Evolutionary conservation across 2,888 invertebrate genomes (phyloP).

Genomic region (Andrena fulva): DNA sequence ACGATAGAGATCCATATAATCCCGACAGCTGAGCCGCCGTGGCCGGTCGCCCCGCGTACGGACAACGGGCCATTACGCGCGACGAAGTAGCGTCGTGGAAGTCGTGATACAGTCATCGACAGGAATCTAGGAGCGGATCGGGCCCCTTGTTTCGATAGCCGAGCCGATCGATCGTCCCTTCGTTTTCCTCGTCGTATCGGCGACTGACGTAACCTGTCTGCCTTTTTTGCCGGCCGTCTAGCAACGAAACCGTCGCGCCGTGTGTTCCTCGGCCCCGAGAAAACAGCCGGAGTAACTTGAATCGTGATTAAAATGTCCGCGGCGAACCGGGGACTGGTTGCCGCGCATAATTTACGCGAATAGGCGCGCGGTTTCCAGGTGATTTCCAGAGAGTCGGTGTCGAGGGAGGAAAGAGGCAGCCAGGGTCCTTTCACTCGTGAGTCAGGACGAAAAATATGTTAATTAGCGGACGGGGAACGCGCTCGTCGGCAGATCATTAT

Average conservation of each 20-base stretch:
- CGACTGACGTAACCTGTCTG: slow-evolving; percentile 24
- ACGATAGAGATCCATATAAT: slow-evolving; percentile 18
- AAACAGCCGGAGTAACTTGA: not conserved
- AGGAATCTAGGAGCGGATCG: slow-evolving; percentile 4
- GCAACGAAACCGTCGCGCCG: not conserved
- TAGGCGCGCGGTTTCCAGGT: slow-evolving; percentile 22
- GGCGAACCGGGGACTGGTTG: not conserved
- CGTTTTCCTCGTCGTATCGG: not conserved
- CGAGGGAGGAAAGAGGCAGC: not conserved
- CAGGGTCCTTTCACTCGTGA: slow-evolving; percentile 71
- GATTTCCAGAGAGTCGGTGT: slow-evolving; percentile 22
- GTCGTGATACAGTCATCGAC: not conserved
- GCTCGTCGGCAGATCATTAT: slow-evolving; percentile 66
- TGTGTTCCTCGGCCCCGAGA: slow-evolving; percentile 7
- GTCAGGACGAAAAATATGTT: slow-evolving; percentile 72
- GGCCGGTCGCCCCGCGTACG: slow-evolving; percentile 10
- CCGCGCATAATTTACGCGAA: slow-evolving; percentile 2
- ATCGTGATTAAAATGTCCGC: not conserved
- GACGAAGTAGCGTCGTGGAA: not conserved
- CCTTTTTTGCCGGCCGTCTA: slow-evolving; percentile 12
- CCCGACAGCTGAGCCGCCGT: slow-evolving; percentile 19
- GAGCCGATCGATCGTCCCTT: not conserved
- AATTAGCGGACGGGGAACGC: slow-evolving; percentile 57
- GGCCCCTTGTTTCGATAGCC: not conserved
- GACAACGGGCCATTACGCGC: slow-evolving; percentile 2